phyloP scores from a whole-genome alignment of 2,113 vertebrate genomes.

The Siphamia tubifer region DNA sequence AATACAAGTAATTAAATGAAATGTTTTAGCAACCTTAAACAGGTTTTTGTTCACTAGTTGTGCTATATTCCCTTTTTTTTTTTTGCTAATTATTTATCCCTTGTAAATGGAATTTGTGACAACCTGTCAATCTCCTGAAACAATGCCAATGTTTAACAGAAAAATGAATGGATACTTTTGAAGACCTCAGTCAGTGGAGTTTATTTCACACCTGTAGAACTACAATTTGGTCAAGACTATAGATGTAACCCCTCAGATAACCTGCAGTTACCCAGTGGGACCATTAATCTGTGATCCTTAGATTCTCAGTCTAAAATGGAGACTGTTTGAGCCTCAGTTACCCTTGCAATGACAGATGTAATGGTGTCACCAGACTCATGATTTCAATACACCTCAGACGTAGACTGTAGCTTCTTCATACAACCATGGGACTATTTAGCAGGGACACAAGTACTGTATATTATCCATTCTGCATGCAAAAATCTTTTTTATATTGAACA shows the following conservation, averaged over 20 bases:
- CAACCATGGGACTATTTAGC: constrained; percentile 9
- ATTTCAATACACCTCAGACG: constrained; percentile 19
- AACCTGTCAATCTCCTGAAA: constrained; percentile 58
- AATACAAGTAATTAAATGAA: constrained; percentile 27
- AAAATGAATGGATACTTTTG: constrained; percentile 45
- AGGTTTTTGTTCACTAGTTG: constrained; percentile 5
- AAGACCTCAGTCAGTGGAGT: constrained; percentile 60
- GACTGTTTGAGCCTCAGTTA: constrained; percentile 30
- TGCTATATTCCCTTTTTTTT: too few relatives aligned
- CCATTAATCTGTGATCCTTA: neutral
- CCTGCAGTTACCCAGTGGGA: constrained; percentile 21
- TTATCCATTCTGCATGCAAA: constrained; percentile 36
- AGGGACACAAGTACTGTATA: constrained; percentile 26
- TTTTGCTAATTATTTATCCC: constrained; percentile 3
- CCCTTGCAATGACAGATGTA: constrained; percentile 64
- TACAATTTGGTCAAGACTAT: constrained; percentile 64
- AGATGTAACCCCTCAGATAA: constrained; percentile 66
- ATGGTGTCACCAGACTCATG: constrained; percentile 23
- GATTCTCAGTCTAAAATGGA: constrained; percentile 65
- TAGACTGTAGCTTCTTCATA: constrained; percentile 14
- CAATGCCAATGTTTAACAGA: constrained; percentile 54
- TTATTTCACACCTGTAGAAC: constrained; percentile 69
- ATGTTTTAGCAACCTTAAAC: neutral
- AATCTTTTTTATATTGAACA: constrained; percentile 20
- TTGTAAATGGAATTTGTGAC: constrained; percentile 71